Percentiles rank a stretch among this genome's conserved stretches.
Evolutionary conservation across 1,140 invertebrate species (phyloP).

Genomic region (Copidosoma floridanum): DNA sequence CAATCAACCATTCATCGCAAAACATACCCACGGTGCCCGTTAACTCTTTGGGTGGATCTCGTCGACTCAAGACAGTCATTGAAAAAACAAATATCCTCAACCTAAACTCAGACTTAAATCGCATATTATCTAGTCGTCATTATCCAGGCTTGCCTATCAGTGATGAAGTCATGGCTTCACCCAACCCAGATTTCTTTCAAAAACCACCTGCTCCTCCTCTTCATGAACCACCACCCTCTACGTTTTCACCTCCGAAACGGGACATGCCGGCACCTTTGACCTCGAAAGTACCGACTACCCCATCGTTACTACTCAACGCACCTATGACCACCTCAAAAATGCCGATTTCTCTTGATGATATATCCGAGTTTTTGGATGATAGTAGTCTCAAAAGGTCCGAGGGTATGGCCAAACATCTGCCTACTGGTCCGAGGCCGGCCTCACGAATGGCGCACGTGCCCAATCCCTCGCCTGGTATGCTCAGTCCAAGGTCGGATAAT

Average conservation of each 20-base stretch:
- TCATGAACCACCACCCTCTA: not conserved
- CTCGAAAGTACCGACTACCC: not conserved
- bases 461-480: not conserved
- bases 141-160: conserved; percentile 23
- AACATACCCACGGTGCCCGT: conserved; percentile 39
- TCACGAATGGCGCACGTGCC: not conserved
- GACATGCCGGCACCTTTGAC: not conserved
- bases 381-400: not conserved
- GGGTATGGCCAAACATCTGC: not conserved
- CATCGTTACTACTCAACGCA: conserved; percentile 10
- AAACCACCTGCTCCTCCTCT: not conserved
- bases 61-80: conserved; percentile 31
- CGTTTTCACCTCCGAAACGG: not conserved
- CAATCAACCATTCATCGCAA: conserved; percentile 13
- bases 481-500: conserved; percentile 18
- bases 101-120: not conserved
- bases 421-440: not conserved
- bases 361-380: conserved; percentile 13
- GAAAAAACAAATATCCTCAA: conserved; percentile 29
- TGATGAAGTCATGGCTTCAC: conserved; percentile 31
- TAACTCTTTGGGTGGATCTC: conserved; percentile 36
- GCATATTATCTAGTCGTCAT: not conserved
- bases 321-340: not conserved
- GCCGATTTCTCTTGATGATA: conserved; percentile 17
- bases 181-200: conserved; percentile 31